Evolutionary conservation across 2,888 invertebrate species (phyloP), one percentile per base, ranked within the genome.

Genomic region (Ferdinandea cuprea): DNA sequence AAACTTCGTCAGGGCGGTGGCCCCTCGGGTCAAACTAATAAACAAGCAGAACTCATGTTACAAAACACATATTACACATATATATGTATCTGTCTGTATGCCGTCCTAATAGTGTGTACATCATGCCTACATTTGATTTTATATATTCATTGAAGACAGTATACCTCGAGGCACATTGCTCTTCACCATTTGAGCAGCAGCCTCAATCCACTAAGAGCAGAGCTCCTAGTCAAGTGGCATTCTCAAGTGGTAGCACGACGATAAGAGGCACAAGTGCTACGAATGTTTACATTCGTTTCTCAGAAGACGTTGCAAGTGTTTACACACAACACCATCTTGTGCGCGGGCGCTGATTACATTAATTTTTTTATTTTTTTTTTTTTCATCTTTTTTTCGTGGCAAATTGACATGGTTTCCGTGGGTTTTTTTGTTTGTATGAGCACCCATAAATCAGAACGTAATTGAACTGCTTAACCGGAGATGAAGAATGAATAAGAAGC

Each of bases 251-350:
- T 72, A 72, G 54, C 59, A 81, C 48, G 54, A 46, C 58, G 77
- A 81, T 71, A 77, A 71, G 81, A 77, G 81, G 11, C 71, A 54
- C 46, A 54, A 81, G 81, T 77, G 58, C 69, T 65, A 54, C 48
- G 66, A 76, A 77, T 81, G 80, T 81, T 81, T 81, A 81, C 80
- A 81, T 81, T 81, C 48, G 65, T 71, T 66, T 81, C 71, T 59
- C 48, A 59, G 59, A 71, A 77, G 76, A 77, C 54, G 52, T 19
- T 48, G 69, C 76, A 71, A 77, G 81, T 81, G 81, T 81, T 72
- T 77, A 72, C 77, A 65, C 61, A 77, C 71, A 81, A 77, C 76
- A 81, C 81, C 77, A 61, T 66, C 59, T 58, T 77, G 71, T 81
- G 77, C 81, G 81, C 77, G 66, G 81, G 71, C 77, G 77, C 81